Conservation (phyloP, 1,140 invertebrate genomes). For the Rhagoletis zephyria region DNA sequence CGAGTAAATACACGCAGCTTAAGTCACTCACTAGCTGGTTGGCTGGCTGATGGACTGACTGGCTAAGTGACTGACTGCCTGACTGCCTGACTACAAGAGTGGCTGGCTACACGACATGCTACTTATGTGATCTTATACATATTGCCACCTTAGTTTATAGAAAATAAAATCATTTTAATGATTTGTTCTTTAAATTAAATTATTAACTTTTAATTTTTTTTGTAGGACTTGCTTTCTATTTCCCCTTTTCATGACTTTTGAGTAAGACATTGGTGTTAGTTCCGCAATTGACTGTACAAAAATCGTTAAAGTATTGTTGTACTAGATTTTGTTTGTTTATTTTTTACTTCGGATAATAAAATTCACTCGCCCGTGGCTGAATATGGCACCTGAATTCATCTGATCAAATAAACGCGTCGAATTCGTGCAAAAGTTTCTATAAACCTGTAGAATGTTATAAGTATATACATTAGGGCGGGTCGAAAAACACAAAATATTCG, state of each 20-base stretch:
- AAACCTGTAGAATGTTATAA: too few species aligned
- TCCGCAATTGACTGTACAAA: background rate
- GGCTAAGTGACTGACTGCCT: background rate
- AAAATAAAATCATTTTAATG: slow-evolving; percentile 30
- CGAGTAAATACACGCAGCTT: background rate
- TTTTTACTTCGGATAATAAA: background rate
- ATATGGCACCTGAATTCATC: background rate
- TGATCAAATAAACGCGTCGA: background rate
- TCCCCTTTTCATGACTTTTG: background rate
- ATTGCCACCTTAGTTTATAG: background rate
- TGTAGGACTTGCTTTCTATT: background rate
- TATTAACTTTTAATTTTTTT: background rate
- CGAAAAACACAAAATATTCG: too few species aligned
- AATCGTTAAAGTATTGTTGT: background rate
- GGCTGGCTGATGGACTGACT: background rate
- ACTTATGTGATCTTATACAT: background rate
- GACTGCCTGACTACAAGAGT: background rate
- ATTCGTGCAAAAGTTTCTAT: background rate
- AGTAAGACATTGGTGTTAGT: background rate
- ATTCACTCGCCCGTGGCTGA: background rate
- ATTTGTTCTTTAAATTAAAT: background rate
- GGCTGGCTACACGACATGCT: background rate
- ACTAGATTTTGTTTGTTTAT: background rate
- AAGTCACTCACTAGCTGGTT: background rate
- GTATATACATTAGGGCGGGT: too few species aligned